Base-by-base conservation (phyloP, 2,113 vertebrate genomes). In the Canis aureus region DNA sequence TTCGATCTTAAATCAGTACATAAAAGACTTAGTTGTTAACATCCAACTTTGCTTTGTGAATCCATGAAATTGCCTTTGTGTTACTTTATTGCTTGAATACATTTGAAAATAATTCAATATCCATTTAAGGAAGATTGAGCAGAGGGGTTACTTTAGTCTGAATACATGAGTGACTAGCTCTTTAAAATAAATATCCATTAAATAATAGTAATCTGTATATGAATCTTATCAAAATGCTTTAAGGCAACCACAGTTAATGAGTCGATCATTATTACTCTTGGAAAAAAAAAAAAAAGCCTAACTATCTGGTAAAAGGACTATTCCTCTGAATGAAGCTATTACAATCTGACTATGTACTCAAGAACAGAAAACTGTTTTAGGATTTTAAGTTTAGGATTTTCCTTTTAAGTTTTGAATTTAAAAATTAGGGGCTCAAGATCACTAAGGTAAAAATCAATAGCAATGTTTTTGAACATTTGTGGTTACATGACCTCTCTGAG, bases 161-260 rank as follows among this genome's bases (percentile, higher is more conserved):
- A 96, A 89, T 91, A 69, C 20, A 66, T 17, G 60, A 93, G 20
- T 80, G 66, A 80, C 53, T 78, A 66, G 82, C 71, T 91, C 90
- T 94, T 97, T 96, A 97, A 96, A 96, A 84, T 94, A 96, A 92
- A 95, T 69, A 84, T 87, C 73, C 67, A 95, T 74, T 97, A 96
- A 97, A 82, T 93, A 97, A 95, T 73, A 96, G 55, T 60, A 92
- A 22, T 67, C 67, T 90, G 59, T 74, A 22, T 5, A 64, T 84
- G 92, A 91, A 71, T 84, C 95, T 96, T 87, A 92, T 80, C 67
- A 76, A 86, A 88, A 69, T 66, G 57, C 60, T 95, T 57, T 73
- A 69, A 93, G 79, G 89, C 25, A 90, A 73, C 22, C 35, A 22
- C 1, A 1, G 82, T 85, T 94, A 96, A 95, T 96, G 92, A 96